Evolutionary conservation across 2,888 invertebrate species (phyloP), one percentile per base, ranked within the genome.

Genomic region (Brenthis hecate): DNA sequence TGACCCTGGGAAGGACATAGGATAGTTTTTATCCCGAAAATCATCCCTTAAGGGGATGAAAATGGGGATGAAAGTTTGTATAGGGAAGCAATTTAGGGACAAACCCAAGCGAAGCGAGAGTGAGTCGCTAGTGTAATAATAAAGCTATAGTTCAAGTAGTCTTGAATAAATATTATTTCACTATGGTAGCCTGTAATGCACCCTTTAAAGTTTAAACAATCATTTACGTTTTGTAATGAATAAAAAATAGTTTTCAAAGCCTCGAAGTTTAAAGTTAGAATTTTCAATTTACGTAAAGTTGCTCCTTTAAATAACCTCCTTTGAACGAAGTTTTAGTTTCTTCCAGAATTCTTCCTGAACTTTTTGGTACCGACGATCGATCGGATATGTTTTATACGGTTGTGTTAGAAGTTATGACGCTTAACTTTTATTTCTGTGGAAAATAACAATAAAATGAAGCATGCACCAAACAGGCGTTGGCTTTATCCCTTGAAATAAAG

Each of bases 241-340:
- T 62, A 62, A 62, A 62, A 61, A 62, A 62, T 62, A 62, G 62
- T 62, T 62, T 53, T 16, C 8, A 53, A 62, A 62, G 62, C 62
- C 62, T 62, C 62, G 36, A 62, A 62, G 53, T 53, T 53, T 53
- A 36, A 36, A 62, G 62, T 62, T 62, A 62, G 53, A 53, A 62
- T 62, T 62, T 62, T 62, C 62, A 62, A 51, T 62, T 62, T 62
- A 43, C 36, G 53, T 43, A 16, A 62, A 62, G 62, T 62, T 62
- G 53, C 51, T 62, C 62, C 53, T 62, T 62, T 62, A 62, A 53
- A 62, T 53, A 62, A 62, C 62, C 32, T 62, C 62, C 53, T 62
- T 62, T 62, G 53, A 62, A 62, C 32, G 36, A 53, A 62, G 36
- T 53, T 62, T 62, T 14, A 62, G 62, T 62, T 62, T 61, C 53